These are phyloP conservation scores for Machimus atricapillus DNA, from an alignment of 2,888 invertebrate species.

Conservation along the genomic window DNA sequence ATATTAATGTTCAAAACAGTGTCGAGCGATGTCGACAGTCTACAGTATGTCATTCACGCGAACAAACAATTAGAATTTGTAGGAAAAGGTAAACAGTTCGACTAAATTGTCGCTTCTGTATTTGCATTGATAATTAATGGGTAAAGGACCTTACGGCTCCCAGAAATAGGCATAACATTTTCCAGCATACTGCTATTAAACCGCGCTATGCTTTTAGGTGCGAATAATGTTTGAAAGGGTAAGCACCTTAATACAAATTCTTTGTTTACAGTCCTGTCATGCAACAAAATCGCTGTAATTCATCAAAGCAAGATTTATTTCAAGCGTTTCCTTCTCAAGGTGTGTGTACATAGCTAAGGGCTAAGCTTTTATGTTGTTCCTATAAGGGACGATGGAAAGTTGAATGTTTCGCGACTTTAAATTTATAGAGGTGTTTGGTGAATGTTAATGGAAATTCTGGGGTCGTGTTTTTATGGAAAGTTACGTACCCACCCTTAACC, in stretches of 20 bases:
- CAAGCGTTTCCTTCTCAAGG: neutral
- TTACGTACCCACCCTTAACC: neutral
- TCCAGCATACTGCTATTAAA: neutral
- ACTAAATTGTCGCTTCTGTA: slow-evolving; percentile 18
- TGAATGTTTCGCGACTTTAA: neutral
- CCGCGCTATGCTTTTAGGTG: neutral
- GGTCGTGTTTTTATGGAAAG: neutral
- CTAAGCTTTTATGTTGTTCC: neutral
- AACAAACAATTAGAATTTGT: slow-evolving; percentile 15
- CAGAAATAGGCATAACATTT: neutral
- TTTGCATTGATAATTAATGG: neutral
- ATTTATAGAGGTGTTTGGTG: neutral
- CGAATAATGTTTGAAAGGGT: neutral
- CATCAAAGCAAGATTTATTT: neutral
- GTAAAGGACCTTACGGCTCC: neutral
- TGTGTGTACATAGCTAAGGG: neutral
- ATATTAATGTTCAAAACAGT: neutral
- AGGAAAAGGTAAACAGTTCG: slow-evolving; percentile 1
- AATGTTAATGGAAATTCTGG: neutral
- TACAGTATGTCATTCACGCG: slow-evolving; percentile 1
- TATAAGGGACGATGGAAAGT: neutral
- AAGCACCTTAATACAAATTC: neutral
- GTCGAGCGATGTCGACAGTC: neutral
- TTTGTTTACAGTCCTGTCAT: neutral
- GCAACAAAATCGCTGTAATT: neutral